Evolutionary conservation across 2,113 vertebrate species (phyloP).

Genomic region (Aleadryas rufinucha): DNA sequence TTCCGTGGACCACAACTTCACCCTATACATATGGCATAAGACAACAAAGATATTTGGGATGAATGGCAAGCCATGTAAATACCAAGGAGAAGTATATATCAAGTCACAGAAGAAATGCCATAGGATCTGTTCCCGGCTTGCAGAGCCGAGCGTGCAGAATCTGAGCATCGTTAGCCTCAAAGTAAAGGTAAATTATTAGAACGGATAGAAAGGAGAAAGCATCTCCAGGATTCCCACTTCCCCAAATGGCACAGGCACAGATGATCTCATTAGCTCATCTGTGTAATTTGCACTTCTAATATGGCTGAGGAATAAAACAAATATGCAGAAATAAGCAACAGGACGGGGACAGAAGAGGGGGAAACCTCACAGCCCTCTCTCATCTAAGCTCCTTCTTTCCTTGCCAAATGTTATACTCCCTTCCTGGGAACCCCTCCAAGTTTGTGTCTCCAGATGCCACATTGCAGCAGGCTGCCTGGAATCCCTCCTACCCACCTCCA

Average conservation of each 20-base stretch:
- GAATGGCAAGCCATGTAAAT: not conserved
- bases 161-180: not conserved
- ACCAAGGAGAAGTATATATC: not conserved
- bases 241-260: not conserved
- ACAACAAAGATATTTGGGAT: not conserved
- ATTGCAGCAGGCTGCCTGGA: conserved; percentile 48
- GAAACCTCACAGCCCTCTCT: conserved; percentile 39
- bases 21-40: not conserved
- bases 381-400: conserved; percentile 23
- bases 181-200: not conserved
- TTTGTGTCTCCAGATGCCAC: conserved; percentile 56
- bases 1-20: not conserved
- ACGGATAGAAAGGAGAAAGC: not conserved
- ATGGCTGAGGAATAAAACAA: conserved; percentile 44
- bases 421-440: conserved; percentile 61
- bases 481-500: conserved; percentile 36
- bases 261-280: conserved; percentile 60
- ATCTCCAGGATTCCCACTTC: conserved; percentile 1
- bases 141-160: not conserved
- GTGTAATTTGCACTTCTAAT: conserved; percentile 50
- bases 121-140: not conserved
- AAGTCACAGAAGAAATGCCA: not conserved
- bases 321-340: conserved; percentile 55
- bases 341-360: not conserved
- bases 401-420: conserved; percentile 46